Conservation (phyloP, 2,797 vertebrate genomes). For the Scleropages formosus region DNA sequence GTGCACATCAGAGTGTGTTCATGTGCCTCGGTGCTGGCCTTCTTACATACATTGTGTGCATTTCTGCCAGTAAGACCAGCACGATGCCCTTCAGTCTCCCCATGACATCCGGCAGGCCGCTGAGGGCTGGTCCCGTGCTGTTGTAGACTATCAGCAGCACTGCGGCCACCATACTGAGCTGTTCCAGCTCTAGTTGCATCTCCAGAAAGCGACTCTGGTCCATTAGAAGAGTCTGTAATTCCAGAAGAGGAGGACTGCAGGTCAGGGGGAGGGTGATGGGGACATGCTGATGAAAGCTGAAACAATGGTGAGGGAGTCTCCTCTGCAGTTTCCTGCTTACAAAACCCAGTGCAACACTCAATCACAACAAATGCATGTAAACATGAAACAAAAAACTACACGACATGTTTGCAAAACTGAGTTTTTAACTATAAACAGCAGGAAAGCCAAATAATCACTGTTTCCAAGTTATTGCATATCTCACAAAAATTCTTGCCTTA, state of each 20-base stretch:
- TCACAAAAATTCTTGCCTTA: not conserved
- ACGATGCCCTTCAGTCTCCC: constrained; percentile 81
- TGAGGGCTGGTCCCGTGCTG: constrained; percentile 71
- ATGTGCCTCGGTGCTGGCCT: not conserved
- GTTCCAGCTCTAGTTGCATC: constrained; percentile 79
- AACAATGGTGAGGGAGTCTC: not conserved
- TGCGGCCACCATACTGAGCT: constrained; percentile 74
- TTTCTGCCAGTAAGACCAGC: constrained; percentile 75
- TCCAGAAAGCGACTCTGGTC: constrained; percentile 89
- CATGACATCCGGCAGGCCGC: constrained; percentile 77
- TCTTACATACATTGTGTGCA: constrained; percentile 78
- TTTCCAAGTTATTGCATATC: not conserved
- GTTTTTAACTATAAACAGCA: no score
- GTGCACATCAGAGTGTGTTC: not conserved
- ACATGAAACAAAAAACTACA: not conserved
- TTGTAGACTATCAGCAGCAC: constrained; percentile 84
- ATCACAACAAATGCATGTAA: constrained; percentile 10
- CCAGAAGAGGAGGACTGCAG: not conserved
- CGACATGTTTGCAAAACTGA: no score
- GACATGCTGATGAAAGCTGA: not conserved
- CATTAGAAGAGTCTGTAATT: constrained; percentile 83
- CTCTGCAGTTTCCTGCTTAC: constrained; percentile 24
- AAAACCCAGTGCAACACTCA: constrained; percentile 8
- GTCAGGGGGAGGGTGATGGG: not conserved
- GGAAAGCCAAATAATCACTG: not conserved